These are phyloP conservation scores for Spondyliosoma cantharus DNA, from an alignment of 2,797 vertebrate genomes.

Conservation along the genomic window DNA sequence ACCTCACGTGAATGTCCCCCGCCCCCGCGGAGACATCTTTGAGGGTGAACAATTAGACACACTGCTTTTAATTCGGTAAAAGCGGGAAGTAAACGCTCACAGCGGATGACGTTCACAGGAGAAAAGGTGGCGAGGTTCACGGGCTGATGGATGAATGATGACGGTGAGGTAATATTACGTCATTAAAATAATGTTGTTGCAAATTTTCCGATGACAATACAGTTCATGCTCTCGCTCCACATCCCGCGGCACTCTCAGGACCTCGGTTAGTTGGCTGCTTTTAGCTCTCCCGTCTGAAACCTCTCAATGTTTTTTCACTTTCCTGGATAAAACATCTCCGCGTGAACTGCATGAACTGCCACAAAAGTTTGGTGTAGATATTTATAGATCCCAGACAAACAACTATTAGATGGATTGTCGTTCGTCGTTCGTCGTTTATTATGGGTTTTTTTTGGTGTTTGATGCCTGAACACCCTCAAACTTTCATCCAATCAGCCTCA, in stretches of 20 bases:
- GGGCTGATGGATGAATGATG: slow-evolving; percentile 13
- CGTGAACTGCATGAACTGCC: not conserved
- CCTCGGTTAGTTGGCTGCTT: not conserved
- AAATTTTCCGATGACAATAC: slow-evolving; percentile 7
- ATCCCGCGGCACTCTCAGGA: not conserved
- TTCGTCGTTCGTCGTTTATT: not conserved
- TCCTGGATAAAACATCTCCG: too few species aligned
- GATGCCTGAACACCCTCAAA: not conserved
- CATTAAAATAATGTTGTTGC: slow-evolving; percentile 40
- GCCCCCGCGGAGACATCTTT: slow-evolving; percentile 25
- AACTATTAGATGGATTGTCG: not conserved
- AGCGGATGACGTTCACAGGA: slow-evolving; percentile 31
- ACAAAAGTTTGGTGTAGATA: not conserved
- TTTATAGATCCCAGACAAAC: not conserved
- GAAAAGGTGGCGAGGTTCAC: slow-evolving; percentile 6
- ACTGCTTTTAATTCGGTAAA: slow-evolving; percentile 33
- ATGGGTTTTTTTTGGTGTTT: not conserved
- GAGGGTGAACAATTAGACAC: slow-evolving; percentile 24
- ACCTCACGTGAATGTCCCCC: slow-evolving; percentile 62
- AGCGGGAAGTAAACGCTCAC: slow-evolving; percentile 17
- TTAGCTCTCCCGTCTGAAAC: not conserved
- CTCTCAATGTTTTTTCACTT: not conserved
- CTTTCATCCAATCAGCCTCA: not conserved
- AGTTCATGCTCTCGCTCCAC: not conserved
- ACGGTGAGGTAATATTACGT: slow-evolving; percentile 50